These are phyloP conservation scores for Ariolimax columbianus DNA, from an alignment of 2,888 invertebrate genomes.

Conservation along the genomic window DNA sequence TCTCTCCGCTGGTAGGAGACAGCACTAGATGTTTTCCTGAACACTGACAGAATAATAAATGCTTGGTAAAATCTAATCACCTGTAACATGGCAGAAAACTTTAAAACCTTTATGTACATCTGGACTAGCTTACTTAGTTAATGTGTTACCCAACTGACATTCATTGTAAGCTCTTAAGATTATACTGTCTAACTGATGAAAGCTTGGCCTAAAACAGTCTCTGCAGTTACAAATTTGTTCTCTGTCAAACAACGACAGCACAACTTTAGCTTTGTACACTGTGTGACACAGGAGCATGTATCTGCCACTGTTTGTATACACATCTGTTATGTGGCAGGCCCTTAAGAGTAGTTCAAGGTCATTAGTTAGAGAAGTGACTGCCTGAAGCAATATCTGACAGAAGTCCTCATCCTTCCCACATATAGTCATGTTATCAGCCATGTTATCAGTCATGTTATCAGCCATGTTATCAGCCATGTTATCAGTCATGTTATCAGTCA, in stretches of 20 bases:
- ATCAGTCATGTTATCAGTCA: too few species aligned
- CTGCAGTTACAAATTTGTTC: not conserved
- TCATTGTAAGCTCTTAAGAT: not conserved
- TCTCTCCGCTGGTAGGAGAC: too few species aligned
- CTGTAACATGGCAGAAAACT: too few species aligned
- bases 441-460: too few species aligned
- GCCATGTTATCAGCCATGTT: too few species aligned
- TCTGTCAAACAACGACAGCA: constrained; percentile 17
- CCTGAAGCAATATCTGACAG: not conserved
- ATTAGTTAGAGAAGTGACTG: not conserved
- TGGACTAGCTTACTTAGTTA: too few species aligned
- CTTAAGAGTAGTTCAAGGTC: not conserved
- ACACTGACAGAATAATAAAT: too few species aligned
- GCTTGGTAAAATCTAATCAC: too few species aligned
- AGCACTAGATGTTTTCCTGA: too few species aligned
- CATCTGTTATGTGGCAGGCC: constrained; percentile 8
- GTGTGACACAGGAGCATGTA: constrained; percentile 24
- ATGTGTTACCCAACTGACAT: not conserved
- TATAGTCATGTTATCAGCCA: not conserved
- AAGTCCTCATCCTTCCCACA: not conserved
- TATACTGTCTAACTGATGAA: not conserved
- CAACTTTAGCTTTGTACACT: constrained; percentile 22
- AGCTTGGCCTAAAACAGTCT: not conserved
- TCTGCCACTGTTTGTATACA: constrained; percentile 23
- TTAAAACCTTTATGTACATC: too few species aligned